These are phyloP conservation scores for Chelmon rostratus DNA, from an alignment of 2,797 vertebrate species.

Conservation along the genomic window DNA sequence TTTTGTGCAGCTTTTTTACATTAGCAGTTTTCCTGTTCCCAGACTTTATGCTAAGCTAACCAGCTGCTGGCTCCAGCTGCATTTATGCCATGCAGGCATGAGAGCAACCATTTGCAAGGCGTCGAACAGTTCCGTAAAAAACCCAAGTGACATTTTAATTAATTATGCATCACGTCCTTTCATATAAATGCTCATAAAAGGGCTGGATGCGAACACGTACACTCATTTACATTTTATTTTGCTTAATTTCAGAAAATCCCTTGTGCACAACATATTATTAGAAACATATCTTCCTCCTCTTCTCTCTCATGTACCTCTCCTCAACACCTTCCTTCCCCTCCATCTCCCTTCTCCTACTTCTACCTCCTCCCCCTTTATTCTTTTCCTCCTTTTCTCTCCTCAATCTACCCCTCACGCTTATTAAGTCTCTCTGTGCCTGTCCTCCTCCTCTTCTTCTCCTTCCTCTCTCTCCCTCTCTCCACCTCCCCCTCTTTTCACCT, in stretches of 20 bases:
- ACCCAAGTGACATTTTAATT: background rate
- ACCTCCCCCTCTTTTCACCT: constrained; percentile 1
- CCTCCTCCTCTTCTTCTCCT: too few species aligned
- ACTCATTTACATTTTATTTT: background rate
- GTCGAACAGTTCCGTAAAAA: background rate
- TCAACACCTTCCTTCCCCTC: background rate
- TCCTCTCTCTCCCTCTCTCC: background rate
- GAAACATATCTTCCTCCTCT: background rate
- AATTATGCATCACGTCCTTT: background rate
- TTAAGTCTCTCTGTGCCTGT: background rate
- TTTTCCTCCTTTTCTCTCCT: background rate
- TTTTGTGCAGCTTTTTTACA: background rate
- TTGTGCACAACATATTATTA: background rate
- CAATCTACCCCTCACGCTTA: background rate
- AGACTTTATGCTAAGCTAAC: background rate
- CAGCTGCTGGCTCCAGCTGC: background rate
- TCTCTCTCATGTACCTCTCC: background rate
- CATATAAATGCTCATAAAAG: background rate
- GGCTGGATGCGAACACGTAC: background rate
- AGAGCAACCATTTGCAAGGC: background rate
- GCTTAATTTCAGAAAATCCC: background rate
- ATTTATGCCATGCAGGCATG: background rate
- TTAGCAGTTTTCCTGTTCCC: background rate
- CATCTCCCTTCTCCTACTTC: background rate
- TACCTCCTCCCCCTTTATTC: background rate